These are phyloP conservation scores for Trissolcus basalis DNA, from an alignment of 1,140 invertebrate genomes.

Conservation along the genomic window DNA sequence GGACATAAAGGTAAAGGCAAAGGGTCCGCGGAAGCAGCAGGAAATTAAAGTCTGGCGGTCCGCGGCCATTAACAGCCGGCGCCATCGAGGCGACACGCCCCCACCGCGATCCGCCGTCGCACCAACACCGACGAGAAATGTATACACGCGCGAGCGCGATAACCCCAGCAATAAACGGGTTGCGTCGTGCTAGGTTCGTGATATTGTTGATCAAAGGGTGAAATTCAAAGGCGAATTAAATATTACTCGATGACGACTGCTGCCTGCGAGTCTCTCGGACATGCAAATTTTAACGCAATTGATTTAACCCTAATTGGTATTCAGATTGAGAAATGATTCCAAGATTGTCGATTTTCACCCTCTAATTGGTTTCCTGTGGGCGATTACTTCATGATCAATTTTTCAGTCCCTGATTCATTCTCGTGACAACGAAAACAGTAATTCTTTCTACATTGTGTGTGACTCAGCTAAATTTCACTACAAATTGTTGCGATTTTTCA, in stretches of 20 bases:
- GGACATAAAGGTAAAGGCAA: slow-evolving; percentile 72
- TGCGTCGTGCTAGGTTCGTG: slow-evolving; percentile 38
- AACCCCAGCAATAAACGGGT: slow-evolving; percentile 56
- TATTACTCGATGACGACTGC: slow-evolving; percentile 34
- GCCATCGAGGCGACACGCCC: slow-evolving; percentile 77
- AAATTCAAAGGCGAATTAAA: slow-evolving; percentile 47
- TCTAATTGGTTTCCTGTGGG: neutral
- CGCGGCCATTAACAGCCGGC: slow-evolving; percentile 76
- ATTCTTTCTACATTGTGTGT: too few species aligned
- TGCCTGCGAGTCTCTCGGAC: slow-evolving; percentile 2
- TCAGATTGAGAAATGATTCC: slow-evolving; percentile 1
- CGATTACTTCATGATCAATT: too few species aligned
- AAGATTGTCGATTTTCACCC: slow-evolving; percentile 1
- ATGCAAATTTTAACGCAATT: slow-evolving; percentile 30
- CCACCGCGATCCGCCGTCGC: slow-evolving; percentile 70
- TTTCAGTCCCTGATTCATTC: too few species aligned
- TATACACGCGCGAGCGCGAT: slow-evolving; percentile 56
- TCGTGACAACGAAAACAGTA: too few species aligned
- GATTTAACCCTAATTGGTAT: slow-evolving; percentile 15
- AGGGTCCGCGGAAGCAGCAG: slow-evolving; percentile 76
- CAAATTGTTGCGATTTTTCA: too few species aligned
- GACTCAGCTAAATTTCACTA: too few species aligned
- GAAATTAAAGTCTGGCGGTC: slow-evolving; percentile 77
- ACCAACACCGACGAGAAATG: slow-evolving; percentile 70
- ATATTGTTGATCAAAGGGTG: slow-evolving; percentile 51